Evolutionary conservation across 2,888 invertebrate genomes (phyloP).

Genomic region (Odontothrips loti): DNA sequence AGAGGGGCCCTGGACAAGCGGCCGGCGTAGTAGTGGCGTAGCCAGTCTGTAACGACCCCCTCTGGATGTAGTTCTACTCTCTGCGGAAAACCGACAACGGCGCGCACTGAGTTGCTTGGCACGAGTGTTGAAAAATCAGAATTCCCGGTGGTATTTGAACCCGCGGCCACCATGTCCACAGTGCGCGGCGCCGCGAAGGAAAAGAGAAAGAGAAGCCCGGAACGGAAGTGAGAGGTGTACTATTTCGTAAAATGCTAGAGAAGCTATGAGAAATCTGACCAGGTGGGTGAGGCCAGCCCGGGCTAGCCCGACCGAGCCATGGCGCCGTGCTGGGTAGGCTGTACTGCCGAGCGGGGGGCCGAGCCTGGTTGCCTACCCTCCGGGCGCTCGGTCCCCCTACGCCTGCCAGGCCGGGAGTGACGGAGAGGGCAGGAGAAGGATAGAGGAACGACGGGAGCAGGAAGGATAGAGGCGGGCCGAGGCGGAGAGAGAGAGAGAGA

Average conservation of each 20-base stretch:
- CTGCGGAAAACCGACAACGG: neutral
- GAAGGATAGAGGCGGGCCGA: neutral
- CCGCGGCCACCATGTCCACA: no score
- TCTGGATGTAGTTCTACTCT: no score
- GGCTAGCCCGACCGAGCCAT: no score
- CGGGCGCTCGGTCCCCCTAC: neutral
- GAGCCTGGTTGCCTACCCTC: neutral
- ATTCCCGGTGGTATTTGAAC: no score
- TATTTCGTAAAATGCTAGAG: no score
- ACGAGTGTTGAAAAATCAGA: no score
- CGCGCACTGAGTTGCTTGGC: neutral
- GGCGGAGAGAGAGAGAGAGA: neutral
- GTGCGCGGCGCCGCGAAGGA: no score
- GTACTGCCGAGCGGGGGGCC: neutral
- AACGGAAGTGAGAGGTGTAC: no score
- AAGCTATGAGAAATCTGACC: neutral
- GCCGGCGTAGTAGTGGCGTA: neutral
- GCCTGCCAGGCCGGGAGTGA: no score
- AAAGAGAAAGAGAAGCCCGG: no score
- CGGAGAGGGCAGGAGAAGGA: neutral
- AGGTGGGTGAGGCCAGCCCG: neutral
- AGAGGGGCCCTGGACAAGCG: neutral
- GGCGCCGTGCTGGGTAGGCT: no score
- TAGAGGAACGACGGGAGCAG: neutral
- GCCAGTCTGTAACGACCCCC: neutral